Conservation (phyloP, 2,797 vertebrate species). For the Muscicapa striata region DNA sequence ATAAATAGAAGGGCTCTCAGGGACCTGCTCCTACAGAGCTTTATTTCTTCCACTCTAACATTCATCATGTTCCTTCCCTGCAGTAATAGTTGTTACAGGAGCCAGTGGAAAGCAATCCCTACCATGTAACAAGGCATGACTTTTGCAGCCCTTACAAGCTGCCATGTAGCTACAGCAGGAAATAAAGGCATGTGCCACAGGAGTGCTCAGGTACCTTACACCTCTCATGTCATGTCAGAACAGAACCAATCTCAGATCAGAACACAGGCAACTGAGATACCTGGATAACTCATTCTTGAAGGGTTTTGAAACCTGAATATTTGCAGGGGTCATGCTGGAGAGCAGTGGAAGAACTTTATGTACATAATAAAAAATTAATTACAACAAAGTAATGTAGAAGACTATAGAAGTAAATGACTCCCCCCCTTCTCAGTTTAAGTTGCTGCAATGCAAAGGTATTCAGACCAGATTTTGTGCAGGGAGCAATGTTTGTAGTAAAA, state of each 20-base stretch:
- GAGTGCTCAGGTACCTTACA: neutral
- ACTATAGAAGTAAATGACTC: neutral
- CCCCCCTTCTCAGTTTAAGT: neutral
- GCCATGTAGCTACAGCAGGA: neutral
- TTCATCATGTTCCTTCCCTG: neutral
- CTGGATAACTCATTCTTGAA: neutral
- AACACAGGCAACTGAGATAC: neutral
- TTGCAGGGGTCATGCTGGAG: neutral
- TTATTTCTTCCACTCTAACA: slow-evolving; percentile 24
- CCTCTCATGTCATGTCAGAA: neutral
- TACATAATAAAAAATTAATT: neutral
- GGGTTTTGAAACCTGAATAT: neutral
- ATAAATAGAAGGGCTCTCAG: slow-evolving; percentile 6
- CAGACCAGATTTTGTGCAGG: neutral
- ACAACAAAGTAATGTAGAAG: neutral
- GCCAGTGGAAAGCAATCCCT: neutral
- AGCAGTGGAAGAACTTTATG: neutral
- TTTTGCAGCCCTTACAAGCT: neutral
- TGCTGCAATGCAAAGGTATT: neutral
- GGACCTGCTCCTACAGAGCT: slow-evolving; percentile 7
- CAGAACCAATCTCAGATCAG: neutral
- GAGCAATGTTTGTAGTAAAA: neutral
- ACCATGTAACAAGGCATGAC: neutral
- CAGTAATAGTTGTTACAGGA: neutral
- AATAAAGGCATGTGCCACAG: neutral